Conservation (phyloP, 2,113 vertebrate genomes). For the Tamias sibiricus region DNA sequence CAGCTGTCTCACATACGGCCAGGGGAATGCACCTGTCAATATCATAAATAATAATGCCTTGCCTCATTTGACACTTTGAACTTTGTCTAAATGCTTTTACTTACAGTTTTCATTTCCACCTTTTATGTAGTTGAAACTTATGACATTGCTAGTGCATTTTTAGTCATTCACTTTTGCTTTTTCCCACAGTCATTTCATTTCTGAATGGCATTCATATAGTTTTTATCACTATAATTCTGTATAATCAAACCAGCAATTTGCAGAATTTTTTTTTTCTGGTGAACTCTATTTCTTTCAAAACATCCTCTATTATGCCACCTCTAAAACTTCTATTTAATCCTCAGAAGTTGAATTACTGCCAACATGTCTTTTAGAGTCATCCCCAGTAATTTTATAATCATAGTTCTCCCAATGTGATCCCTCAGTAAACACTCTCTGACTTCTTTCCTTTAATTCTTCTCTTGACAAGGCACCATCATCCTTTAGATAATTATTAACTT, state of each 20-base stretch:
- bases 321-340: slow-evolving; percentile 69
- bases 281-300: slow-evolving; percentile 66
- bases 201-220: slow-evolving; percentile 46
- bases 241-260: slow-evolving; percentile 75
- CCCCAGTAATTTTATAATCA: slow-evolving; percentile 77
- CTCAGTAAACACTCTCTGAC: slow-evolving; percentile 57
- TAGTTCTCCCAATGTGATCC: slow-evolving; percentile 43
- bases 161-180: slow-evolving; percentile 50
- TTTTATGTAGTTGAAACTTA: slow-evolving; percentile 15
- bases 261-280: slow-evolving; percentile 37
- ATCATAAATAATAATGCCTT: background rate
- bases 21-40: background rate
- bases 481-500: slow-evolving; percentile 57
- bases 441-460: slow-evolving; percentile 62
- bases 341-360: slow-evolving; percentile 61
- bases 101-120: background rate
- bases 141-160: background rate
- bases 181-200: slow-evolving; percentile 42
- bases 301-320: slow-evolving; percentile 37
- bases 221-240: slow-evolving; percentile 68
- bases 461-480: slow-evolving; percentile 62
- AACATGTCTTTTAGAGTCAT: slow-evolving; percentile 65
- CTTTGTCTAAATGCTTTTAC: background rate
- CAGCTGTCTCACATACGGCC: background rate
- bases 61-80: background rate